A percentile compares a stretch with the other conserved stretches of the same genome.
Conservation (phyloP, 2,797 vertebrate species). For the Halcyon badia region DNA sequence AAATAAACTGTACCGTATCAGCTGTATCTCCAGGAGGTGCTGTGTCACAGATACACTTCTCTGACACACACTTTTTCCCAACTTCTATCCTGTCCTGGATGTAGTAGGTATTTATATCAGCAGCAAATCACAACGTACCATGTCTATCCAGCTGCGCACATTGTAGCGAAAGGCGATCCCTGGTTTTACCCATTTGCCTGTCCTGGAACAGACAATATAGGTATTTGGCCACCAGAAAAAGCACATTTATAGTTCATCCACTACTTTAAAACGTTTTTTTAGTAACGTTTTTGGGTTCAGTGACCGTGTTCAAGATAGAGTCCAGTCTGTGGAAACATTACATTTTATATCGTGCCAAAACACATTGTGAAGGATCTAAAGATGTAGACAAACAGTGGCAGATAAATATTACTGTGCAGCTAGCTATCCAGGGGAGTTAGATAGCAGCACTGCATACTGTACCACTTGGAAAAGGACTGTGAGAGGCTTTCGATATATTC, state of each 20-base stretch:
- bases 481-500: neutral
- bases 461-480: neutral
- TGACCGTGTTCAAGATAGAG: neutral
- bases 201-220: neutral
- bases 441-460: neutral
- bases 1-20: neutral
- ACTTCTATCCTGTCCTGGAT: neutral
- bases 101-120: neutral
- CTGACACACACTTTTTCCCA: neutral
- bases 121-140: neutral
- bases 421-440: neutral
- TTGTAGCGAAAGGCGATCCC: fast-evolving
- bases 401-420: neutral
- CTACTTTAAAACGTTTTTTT: neutral
- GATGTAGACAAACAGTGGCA: neutral
- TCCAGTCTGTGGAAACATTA: neutral
- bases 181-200: neutral
- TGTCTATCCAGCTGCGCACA: neutral
- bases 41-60: neutral
- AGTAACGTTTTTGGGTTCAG: neutral
- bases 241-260: neutral
- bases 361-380: neutral
- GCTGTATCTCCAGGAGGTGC: neutral
- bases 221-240: neutral
- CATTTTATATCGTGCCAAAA: neutral